phyloP scores from a whole-genome alignment of 2,888 invertebrate genomes.

The Crepidodera aurea region DNA sequence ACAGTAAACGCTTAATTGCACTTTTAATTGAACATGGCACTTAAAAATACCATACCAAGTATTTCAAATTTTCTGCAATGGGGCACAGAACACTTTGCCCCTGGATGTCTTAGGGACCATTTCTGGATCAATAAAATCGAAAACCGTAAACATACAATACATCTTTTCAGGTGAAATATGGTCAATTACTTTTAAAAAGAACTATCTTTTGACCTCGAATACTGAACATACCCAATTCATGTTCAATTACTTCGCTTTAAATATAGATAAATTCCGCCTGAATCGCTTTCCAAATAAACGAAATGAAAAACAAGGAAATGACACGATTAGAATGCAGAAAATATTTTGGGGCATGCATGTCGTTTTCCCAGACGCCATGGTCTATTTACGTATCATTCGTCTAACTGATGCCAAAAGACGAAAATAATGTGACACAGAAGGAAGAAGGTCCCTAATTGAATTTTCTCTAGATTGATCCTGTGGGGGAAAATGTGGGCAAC shows the following conservation, averaged over 20 bases:
- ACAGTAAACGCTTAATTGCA: neutral
- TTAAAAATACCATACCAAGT: neutral
- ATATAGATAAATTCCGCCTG: neutral
- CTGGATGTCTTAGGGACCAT: no score
- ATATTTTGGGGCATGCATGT: constrained; percentile 6
- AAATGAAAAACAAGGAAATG: constrained; percentile 19
- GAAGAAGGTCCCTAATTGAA: constrained; percentile 8
- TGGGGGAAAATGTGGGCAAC: neutral
- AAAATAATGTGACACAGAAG: constrained; percentile 24
- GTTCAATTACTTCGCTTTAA: neutral
- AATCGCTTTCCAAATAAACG: neutral
- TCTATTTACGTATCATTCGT: constrained; percentile 18
- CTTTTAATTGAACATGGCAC: neutral
- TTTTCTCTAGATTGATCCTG: constrained; percentile 25
- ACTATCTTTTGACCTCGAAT: no score
- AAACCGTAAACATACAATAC: no score
- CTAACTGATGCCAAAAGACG: constrained; percentile 17
- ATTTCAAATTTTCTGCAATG: neutral
- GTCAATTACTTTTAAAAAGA: neutral
- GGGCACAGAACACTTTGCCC: no score
- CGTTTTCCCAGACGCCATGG: constrained; percentile 20
- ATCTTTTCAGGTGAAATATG: no score
- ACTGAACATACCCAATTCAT: no score
- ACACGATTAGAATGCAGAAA: constrained; percentile 20
- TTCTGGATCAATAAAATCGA: no score